These are phyloP conservation scores for Callinectes sapidus DNA, from an alignment of 2,888 invertebrate genomes.

Conservation along the genomic window DNA sequence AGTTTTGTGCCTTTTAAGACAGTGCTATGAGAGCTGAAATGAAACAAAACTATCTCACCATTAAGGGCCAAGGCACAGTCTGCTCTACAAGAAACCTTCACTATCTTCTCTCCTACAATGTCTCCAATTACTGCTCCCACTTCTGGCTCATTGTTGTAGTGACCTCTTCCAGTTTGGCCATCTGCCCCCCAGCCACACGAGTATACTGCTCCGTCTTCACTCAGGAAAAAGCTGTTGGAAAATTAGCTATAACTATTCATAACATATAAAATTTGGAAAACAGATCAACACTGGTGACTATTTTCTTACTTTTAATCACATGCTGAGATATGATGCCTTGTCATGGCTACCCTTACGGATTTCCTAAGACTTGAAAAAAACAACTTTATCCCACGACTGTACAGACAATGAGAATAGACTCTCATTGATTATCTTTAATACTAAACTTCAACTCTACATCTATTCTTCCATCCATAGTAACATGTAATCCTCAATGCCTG, in stretches of 20 bases:
- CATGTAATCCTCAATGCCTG: too few species aligned
- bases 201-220: slow-evolving; percentile 87
- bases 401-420: too few species aligned
- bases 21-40: not conserved
- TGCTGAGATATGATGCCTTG: too few species aligned
- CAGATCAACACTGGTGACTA: too few species aligned
- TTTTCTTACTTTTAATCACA: too few species aligned
- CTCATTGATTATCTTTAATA: too few species aligned
- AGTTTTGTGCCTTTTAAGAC: too few species aligned
- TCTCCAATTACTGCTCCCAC: slow-evolving; percentile 84
- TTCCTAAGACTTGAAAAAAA: too few species aligned
- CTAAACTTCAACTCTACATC: too few species aligned
- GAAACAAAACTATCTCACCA: slow-evolving; percentile 78
- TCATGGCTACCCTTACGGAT: too few species aligned
- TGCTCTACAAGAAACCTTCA: slow-evolving; percentile 86
- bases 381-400: too few species aligned
- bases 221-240: slow-evolving; percentile 83
- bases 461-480: too few species aligned
- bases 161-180: slow-evolving; percentile 92
- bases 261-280: not conserved
- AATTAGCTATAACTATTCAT: not conserved
- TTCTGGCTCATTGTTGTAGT: slow-evolving; percentile 79
- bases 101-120: slow-evolving; percentile 86
- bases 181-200: slow-evolving; percentile 96
- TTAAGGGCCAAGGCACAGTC: slow-evolving; percentile 93